Evolutionary conservation across 2,888 invertebrate genomes (phyloP).

Genomic region (Anthophora plumipes): DNA sequence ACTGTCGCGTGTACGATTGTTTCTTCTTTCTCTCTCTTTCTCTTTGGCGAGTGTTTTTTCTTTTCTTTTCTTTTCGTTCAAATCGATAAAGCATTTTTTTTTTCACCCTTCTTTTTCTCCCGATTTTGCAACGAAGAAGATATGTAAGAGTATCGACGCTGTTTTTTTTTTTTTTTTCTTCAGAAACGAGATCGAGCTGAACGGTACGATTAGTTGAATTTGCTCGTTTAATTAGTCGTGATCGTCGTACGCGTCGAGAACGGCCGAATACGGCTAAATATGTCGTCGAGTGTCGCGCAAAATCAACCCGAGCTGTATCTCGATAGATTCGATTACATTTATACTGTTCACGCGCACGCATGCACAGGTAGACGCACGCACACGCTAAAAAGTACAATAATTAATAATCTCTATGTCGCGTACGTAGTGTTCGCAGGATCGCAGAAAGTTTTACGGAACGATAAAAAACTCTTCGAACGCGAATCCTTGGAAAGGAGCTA

Average conservation of each 20-base stretch:
- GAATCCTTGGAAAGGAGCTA: constrained; percentile 39
- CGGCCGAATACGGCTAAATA: neutral
- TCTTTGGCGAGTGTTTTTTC: neutral
- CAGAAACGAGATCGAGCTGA: neutral
- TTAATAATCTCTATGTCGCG: constrained; percentile 31
- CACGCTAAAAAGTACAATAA: constrained; percentile 51
- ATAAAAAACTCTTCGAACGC: constrained; percentile 52
- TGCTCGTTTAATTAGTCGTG: neutral
- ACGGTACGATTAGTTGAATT: neutral
- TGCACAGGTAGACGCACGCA: constrained; percentile 36
- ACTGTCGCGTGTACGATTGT: constrained; percentile 5
- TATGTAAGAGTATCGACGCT: constrained; percentile 44
- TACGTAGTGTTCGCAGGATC: constrained; percentile 39
- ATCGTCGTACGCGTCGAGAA: constrained; percentile 19
- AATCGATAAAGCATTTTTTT: neutral
- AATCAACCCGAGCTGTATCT: constrained; percentile 53
- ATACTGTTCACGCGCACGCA: constrained; percentile 47
- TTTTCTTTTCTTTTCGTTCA: too few relatives aligned
- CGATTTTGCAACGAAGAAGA: constrained; percentile 30
- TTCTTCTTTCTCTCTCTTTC: neutral
- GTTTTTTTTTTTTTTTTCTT: too few relatives aligned
- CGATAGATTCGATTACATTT: constrained; percentile 36
- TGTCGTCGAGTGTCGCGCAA: constrained; percentile 37
- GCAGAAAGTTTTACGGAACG: constrained; percentile 53
- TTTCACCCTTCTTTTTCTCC: neutral